Evolutionary conservation across 2,797 vertebrate genomes (phyloP).

Genomic region (Leuciscus waleckii): DNA sequence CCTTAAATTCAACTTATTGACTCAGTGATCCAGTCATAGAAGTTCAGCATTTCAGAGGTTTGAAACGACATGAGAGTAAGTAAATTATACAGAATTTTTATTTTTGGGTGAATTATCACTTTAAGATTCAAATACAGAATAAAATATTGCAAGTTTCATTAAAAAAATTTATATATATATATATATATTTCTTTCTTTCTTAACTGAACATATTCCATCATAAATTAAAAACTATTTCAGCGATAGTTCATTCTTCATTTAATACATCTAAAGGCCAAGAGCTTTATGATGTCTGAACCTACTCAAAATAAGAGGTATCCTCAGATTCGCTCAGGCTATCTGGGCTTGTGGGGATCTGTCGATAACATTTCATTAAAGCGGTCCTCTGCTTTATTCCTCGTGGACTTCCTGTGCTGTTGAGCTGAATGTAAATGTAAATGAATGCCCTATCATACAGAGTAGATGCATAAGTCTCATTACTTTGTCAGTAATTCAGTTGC

Average conservation of each 20-base stretch:
- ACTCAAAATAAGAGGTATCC: conserved; percentile 19
- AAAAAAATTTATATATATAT: background rate
- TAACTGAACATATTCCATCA: conserved; percentile 4
- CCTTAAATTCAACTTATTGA: background rate
- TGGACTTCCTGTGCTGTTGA: background rate
- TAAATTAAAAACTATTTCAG: background rate
- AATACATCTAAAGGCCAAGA: background rate
- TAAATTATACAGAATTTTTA: background rate
- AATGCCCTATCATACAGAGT: background rate
- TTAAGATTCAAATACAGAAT: background rate
- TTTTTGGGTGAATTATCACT: background rate
- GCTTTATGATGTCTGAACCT: background rate
- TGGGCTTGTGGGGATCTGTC: conserved; percentile 9
- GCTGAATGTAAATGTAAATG: background rate
- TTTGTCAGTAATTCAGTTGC: conserved; percentile 11
- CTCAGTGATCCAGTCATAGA: no score
- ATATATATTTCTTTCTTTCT: background rate
- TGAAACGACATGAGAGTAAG: background rate
- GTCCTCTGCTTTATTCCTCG: conserved; percentile 6
- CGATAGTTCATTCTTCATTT: background rate
- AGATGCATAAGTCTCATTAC: conserved; percentile 22
- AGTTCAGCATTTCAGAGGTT: background rate
- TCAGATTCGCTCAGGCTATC: background rate
- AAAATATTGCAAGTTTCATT: background rate
- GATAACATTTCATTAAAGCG: conserved; percentile 36